phyloP scores from a whole-genome alignment of 2,113 vertebrate species.

The Varanus komodoensis region DNA sequence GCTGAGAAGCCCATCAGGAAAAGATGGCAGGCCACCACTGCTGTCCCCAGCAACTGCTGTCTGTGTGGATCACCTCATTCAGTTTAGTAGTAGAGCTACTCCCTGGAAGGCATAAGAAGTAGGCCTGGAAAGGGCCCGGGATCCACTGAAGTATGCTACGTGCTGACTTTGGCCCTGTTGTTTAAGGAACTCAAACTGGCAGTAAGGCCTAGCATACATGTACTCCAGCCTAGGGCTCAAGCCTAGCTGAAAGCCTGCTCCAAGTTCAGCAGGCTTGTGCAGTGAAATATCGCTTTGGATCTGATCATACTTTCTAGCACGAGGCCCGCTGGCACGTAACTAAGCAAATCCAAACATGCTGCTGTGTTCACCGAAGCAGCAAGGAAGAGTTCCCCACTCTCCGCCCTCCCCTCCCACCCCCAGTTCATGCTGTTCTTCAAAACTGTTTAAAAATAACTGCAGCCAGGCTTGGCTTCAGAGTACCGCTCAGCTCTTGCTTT shows the following conservation, averaged over 20 bases:
- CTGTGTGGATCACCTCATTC: too few species aligned
- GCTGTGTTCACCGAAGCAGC: constrained; percentile 63
- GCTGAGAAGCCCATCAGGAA: too few species aligned
- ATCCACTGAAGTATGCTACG: not conserved
- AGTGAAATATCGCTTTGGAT: not conserved
- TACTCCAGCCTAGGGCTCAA: not conserved
- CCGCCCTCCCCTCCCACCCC: constrained; percentile 19
- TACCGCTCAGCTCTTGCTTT: constrained; percentile 54
- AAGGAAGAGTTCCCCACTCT: constrained; percentile 29
- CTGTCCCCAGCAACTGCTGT: too few species aligned
- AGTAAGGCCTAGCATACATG: not conserved
- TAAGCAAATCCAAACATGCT: constrained; percentile 67
- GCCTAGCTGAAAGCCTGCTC: not conserved
- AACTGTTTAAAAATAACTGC: constrained; percentile 69
- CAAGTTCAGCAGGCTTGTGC: not conserved
- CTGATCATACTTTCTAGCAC: constrained; percentile 61
- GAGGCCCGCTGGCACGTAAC: constrained; percentile 55
- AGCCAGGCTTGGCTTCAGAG: constrained; percentile 65
- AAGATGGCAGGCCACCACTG: too few species aligned
- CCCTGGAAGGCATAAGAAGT: not conserved
- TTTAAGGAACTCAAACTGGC: not conserved
- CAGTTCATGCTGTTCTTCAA: constrained; percentile 63
- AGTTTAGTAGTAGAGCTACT: not conserved
- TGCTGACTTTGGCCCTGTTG: not conserved
- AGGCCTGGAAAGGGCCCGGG: not conserved